These are phyloP conservation scores for Caranx melampygus DNA, from an alignment of 2,113 vertebrate genomes.

Conservation along the genomic window DNA sequence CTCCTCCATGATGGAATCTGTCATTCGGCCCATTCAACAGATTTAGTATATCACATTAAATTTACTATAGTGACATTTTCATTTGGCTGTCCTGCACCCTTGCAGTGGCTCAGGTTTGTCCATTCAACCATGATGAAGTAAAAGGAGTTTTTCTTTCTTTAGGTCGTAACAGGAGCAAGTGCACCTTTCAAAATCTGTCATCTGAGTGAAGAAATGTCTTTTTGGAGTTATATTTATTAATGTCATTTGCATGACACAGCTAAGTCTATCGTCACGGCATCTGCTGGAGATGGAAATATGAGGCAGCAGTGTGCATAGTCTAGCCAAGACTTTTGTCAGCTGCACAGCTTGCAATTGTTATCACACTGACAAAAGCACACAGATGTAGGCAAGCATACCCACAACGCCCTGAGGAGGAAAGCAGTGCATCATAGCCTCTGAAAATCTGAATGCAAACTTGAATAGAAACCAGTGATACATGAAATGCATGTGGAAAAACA, in stretches of 20 bases:
- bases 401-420: slow-evolving; percentile 65
- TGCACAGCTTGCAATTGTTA: slow-evolving; percentile 83
- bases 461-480: slow-evolving; percentile 63
- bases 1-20: neutral
- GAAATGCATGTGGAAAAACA: slow-evolving; percentile 61
- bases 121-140: slow-evolving; percentile 1
- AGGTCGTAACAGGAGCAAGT: slow-evolving; percentile 12
- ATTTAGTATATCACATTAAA: slow-evolving; percentile 8
- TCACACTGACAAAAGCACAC: slow-evolving; percentile 82
- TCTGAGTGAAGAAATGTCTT: slow-evolving; percentile 31
- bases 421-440: slow-evolving; percentile 49
- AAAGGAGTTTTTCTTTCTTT: slow-evolving; percentile 2
- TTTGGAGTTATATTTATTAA: slow-evolving; percentile 73
- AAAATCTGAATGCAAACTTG: slow-evolving; percentile 59
- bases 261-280: slow-evolving; percentile 83
- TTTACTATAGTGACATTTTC: slow-evolving; percentile 21
- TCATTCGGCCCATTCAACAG: neutral
- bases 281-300: slow-evolving; percentile 82
- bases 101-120: slow-evolving; percentile 8
- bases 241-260: slow-evolving; percentile 80
- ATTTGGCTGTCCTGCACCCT: neutral
- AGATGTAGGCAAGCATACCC: slow-evolving; percentile 63
- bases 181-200: slow-evolving; percentile 65
- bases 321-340: slow-evolving; percentile 86
- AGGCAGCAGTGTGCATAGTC: slow-evolving; percentile 85